These are phyloP conservation scores for Rhagoletis pomonella DNA, from an alignment of 1,140 invertebrate species.

Conservation along the genomic window DNA sequence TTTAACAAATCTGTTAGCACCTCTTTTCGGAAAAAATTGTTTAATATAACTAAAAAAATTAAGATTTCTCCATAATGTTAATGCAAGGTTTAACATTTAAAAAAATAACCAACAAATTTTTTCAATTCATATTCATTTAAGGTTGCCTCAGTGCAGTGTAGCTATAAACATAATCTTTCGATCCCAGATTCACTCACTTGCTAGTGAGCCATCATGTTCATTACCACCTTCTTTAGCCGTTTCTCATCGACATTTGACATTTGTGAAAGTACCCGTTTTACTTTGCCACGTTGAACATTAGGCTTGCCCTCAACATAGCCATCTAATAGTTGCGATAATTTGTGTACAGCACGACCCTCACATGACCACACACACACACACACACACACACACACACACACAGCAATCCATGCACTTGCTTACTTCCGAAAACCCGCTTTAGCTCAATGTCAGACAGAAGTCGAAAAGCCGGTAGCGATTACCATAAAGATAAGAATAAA, in stretches of 20 bases:
- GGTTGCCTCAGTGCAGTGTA: too few relatives aligned
- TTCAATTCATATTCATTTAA: too few relatives aligned
- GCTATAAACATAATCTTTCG: too few relatives aligned
- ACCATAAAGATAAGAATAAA: conserved; percentile 51
- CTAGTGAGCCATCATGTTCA: too few relatives aligned
- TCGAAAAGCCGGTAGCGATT: conserved; percentile 42
- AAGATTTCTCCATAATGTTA: too few relatives aligned
- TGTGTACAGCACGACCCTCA: conserved; percentile 39
- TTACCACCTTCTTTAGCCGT: background rate
- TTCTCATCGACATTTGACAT: background rate
- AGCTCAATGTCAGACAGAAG: conserved; percentile 39
- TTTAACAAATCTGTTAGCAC: too few relatives aligned
- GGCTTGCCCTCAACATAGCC: background rate
- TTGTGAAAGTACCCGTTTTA: background rate
- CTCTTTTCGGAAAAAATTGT: too few relatives aligned
- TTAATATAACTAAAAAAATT: too few relatives aligned
- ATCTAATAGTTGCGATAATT: background rate
- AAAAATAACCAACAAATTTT: too few relatives aligned
- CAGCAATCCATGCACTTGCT: background rate
- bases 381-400: too few relatives aligned
- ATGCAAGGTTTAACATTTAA: too few relatives aligned
- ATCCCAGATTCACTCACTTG: too few relatives aligned
- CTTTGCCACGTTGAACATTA: background rate
- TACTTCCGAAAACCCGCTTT: background rate
- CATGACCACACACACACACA: background rate